These are phyloP conservation scores for Watsonalla cultraria DNA, from an alignment of 2,888 invertebrate genomes.

Conservation along the genomic window DNA sequence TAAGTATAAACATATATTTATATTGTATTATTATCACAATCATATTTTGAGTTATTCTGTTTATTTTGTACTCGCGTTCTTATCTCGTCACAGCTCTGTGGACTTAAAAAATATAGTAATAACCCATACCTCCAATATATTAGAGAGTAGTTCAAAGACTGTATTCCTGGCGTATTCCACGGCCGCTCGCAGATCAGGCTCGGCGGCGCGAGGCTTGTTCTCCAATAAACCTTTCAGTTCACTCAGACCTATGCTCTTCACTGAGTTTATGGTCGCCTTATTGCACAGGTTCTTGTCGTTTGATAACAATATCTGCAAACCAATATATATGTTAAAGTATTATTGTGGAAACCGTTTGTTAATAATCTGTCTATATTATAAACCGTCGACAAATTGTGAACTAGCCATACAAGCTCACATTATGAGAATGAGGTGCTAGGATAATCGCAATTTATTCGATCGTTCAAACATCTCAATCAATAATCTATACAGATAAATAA, in stretches of 20 bases:
- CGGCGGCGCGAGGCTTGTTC: slow-evolving; percentile 27
- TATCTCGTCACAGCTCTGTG: too few species aligned
- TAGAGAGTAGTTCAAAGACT: slow-evolving; percentile 39
- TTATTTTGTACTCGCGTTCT: too few species aligned
- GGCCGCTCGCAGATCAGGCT: slow-evolving; percentile 32
- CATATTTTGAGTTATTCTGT: too few species aligned
- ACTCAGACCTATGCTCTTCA: slow-evolving; percentile 43
- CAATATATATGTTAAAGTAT: not conserved
- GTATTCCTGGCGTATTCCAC: slow-evolving; percentile 37
- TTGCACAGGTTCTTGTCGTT: slow-evolving; percentile 80
- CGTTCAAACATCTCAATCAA: not conserved
- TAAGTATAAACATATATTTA: too few species aligned
- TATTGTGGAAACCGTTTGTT: not conserved
- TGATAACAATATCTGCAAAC: slow-evolving; percentile 74
- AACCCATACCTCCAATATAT: slow-evolving; percentile 38
- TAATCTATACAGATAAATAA: too few species aligned
- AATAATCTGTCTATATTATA: not conserved
- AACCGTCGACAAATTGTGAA: too few species aligned
- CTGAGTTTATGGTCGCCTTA: slow-evolving; percentile 72
- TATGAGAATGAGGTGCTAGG: too few species aligned
- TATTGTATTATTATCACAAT: too few species aligned
- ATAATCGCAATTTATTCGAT: too few species aligned
- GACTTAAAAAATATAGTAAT: too few species aligned
- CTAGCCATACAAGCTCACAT: too few species aligned
- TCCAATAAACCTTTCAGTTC: slow-evolving; percentile 36